Conservation (phyloP, 2,797 vertebrate genomes). For the Delichon dasypus region DNA sequence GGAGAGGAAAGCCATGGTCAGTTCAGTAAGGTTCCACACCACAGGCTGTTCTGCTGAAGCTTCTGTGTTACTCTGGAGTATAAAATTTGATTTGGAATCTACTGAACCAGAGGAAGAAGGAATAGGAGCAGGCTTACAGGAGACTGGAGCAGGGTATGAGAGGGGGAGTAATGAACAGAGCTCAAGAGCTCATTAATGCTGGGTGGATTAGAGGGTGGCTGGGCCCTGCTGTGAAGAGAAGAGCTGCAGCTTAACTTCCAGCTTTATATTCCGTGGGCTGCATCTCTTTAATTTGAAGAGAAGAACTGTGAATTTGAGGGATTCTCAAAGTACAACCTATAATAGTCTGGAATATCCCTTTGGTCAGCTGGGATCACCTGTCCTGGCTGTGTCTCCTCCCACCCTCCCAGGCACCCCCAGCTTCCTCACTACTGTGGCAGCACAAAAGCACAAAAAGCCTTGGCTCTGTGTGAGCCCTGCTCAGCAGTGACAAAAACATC, state of each 20-base stretch:
- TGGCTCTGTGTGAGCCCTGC: background rate
- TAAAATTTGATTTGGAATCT: background rate
- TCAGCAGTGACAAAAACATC: background rate
- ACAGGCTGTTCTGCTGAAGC: background rate
- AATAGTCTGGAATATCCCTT: background rate
- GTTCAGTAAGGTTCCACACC: background rate
- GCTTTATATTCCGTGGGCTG: background rate
- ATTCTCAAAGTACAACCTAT: background rate
- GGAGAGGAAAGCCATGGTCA: background rate
- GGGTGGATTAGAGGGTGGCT: background rate
- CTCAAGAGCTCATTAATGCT: background rate
- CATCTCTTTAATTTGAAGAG: background rate
- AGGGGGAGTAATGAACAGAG: background rate
- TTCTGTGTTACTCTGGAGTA: background rate
- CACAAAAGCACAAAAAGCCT: background rate
- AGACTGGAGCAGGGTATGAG: background rate
- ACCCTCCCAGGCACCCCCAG: background rate
- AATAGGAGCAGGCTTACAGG: background rate
- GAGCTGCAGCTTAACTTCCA: background rate
- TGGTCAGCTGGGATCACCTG: background rate
- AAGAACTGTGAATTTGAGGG: background rate
- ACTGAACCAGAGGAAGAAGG: background rate
- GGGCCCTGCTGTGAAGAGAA: background rate
- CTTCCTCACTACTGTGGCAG: accelerated
- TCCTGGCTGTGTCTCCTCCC: background rate